These are phyloP conservation scores for Andrena chrysosceles DNA, from an alignment of 2,888 invertebrate species.

Conservation along the genomic window DNA sequence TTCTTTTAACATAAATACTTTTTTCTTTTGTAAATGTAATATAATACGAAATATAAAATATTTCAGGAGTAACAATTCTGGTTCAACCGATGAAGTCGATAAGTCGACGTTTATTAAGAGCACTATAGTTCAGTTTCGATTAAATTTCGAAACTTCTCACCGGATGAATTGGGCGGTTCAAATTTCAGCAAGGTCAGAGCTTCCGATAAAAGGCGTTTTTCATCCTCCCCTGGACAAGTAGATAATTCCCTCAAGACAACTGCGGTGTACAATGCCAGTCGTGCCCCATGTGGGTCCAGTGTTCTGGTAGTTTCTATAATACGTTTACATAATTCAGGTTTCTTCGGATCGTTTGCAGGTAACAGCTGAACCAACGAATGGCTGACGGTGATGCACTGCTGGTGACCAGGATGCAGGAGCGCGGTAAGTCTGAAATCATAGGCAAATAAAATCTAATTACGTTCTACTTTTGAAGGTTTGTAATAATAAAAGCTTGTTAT, in stretches of 20 bases:
- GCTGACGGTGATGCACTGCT: slow-evolving; percentile 92
- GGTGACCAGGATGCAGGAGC: slow-evolving; percentile 93
- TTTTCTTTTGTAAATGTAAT: slow-evolving; percentile 42
- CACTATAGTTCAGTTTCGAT: slow-evolving; percentile 58
- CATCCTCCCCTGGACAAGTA: slow-evolving; percentile 77
- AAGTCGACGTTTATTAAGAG: neutral
- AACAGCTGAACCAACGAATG: slow-evolving; percentile 92
- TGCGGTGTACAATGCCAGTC: slow-evolving; percentile 91
- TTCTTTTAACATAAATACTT: slow-evolving; percentile 8
- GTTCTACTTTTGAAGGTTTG: neutral
- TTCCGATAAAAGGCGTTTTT: slow-evolving; percentile 73
- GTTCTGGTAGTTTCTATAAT: slow-evolving; percentile 88
- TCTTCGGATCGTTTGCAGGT: slow-evolving; percentile 87
- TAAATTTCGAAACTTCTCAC: slow-evolving; percentile 79
- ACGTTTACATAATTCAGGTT: slow-evolving; percentile 89
- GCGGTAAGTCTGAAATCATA: slow-evolving; percentile 73
- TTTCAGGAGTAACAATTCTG: neutral
- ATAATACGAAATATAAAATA: slow-evolving; percentile 30
- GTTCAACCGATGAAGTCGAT: neutral
- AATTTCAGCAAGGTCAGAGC: slow-evolving; percentile 79
- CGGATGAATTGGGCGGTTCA: slow-evolving; percentile 83
- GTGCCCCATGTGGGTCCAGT: slow-evolving; percentile 91
- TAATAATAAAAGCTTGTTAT: too few relatives aligned
- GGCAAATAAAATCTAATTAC: neutral
- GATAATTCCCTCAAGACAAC: slow-evolving; percentile 91